Percentiles rank a stretch among this genome's conserved stretches.
phyloP scores from a whole-genome alignment of 1,140 invertebrate genomes.

The Caerostris darwini region DNA sequence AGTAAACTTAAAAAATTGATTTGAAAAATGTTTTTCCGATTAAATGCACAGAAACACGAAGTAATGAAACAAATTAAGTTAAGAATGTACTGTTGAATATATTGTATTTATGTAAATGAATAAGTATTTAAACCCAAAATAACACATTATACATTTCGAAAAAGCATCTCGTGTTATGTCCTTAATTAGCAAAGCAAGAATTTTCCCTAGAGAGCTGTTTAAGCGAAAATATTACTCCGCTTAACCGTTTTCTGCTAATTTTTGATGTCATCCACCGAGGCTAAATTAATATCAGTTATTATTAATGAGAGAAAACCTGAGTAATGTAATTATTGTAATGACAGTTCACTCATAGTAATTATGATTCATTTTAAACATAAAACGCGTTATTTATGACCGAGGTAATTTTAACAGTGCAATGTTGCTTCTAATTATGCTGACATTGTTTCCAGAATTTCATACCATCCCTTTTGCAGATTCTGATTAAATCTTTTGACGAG shows the following conservation, averaged over 20 bases:
- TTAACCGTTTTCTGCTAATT: not conserved
- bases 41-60: too few species aligned
- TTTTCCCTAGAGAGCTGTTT: not conserved
- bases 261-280: not conserved
- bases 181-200: not conserved
- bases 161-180: too few species aligned
- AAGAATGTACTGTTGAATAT: too few species aligned
- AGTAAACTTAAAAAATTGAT: too few species aligned
- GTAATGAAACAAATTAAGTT: too few species aligned
- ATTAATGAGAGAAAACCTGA: slow-evolving; percentile 1
- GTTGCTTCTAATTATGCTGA: not conserved
- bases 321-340: slow-evolving; percentile 34
- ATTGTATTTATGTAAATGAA: too few species aligned
- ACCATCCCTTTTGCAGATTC: not conserved
- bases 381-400: not conserved
- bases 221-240: not conserved
- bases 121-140: too few species aligned
- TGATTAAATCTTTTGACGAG: not conserved
- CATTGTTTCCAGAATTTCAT: not conserved
- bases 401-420: not conserved
- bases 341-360: not conserved
- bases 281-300: slow-evolving; percentile 8
- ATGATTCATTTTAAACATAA: not conserved
- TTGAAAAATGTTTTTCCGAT: too few species aligned
- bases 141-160: too few species aligned